Conservation (phyloP, 2,113 vertebrate species). For the Saiga tatarica region DNA sequence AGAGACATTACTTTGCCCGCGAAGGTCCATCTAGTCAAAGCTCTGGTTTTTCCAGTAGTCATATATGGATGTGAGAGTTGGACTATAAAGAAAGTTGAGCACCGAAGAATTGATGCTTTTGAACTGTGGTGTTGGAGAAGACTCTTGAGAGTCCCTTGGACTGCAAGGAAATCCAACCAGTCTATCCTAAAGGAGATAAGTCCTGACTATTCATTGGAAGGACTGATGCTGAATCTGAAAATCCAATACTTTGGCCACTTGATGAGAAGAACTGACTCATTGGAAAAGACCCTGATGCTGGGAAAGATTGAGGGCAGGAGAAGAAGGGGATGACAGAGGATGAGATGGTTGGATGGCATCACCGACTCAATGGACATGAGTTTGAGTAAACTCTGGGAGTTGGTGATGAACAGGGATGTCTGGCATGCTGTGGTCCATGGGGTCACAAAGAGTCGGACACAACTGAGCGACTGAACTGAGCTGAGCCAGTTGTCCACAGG, state of each 20-base stretch:
- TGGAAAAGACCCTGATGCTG: neutral
- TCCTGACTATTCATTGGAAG: neutral
- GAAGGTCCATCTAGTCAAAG: neutral
- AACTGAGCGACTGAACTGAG: neutral
- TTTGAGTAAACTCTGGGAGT: neutral
- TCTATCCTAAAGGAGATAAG: neutral
- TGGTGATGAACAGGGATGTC: neutral
- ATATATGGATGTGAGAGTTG: neutral
- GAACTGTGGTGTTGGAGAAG: neutral
- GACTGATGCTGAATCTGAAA: neutral
- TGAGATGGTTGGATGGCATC: neutral
- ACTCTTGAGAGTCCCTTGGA: neutral
- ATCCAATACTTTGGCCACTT: neutral
- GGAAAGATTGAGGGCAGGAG: neutral
- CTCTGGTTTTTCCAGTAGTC: neutral
- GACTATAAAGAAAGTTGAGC: neutral
- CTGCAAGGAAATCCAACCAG: neutral
- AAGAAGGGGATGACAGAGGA: fast-evolving
- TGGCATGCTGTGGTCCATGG: neutral
- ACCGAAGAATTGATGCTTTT: neutral
- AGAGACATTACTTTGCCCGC: neutral
- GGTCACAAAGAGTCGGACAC: fast-evolving
- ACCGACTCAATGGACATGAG: neutral
- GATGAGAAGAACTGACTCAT: neutral
- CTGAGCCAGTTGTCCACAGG: neutral